Base-by-base conservation (phyloP, 2,888 invertebrate species). In the Hemistola chrysoprasaria region DNA sequence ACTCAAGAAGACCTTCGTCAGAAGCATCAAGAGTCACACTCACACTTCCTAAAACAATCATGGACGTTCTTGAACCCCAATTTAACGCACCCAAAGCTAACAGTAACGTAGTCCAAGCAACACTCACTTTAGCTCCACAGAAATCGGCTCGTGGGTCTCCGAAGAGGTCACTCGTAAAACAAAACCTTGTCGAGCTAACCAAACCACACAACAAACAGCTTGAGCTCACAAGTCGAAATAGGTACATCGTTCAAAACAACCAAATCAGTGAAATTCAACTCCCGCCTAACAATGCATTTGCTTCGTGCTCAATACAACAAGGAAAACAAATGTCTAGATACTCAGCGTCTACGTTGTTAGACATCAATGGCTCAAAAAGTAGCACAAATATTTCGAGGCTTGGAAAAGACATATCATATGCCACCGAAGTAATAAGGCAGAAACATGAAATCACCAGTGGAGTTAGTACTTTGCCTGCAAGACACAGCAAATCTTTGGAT, bases 401-500 rank as follows among this genome's bases (percentile, higher is more conserved):
- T 22, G 75, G 67, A 21, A 81, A 73, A 56, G 76, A 80, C n/a
- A 76, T 72, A 55, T 56, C 56, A 21, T 71, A 82, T 50, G 58
- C 62, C 10, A 78, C 71, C 41, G 80, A 82, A 63, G 71, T 68
- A 1, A 72, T 80, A 40, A 71, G 65, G 23, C 79, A 79, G 47
- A 83, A 83, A 65, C 81, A 78, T 57, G 80, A 81, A 71, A 78
- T 86, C 23, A 78, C 75, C 6, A 86, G 83, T 47, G 90, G 89
- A 21, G 84, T 89, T 6, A 90, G 86, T 26, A 91, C 91, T 0
- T 67, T 93, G 27, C 93, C 93, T 0, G 92, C 94, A 0, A 88
- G 95, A 39, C 95, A 96, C 65, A 95, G 95, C 72, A 95, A 95
- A 71, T 95, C 95, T 1, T 76, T 96, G 50, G 96, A 96, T 74